phyloP scores from a whole-genome alignment of 2,797 vertebrate genomes.

The Podarcis lilfordi region DNA sequence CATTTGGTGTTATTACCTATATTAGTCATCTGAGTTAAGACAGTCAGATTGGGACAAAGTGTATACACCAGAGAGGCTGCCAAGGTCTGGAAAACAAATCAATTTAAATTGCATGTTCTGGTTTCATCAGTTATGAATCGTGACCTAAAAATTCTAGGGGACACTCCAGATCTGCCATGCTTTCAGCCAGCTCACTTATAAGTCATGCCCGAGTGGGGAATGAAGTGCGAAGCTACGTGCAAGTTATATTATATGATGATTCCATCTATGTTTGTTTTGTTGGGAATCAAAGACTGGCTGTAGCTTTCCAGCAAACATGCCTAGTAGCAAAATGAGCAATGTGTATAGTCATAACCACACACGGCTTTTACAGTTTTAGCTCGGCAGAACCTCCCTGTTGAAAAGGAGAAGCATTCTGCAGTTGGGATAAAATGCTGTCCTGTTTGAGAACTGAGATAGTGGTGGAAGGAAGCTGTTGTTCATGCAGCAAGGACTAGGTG shows the following conservation, averaged over 20 bases:
- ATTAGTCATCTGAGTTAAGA: background rate
- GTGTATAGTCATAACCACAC: background rate
- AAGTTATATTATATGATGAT: background rate
- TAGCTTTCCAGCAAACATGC: background rate
- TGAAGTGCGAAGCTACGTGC: too few relatives aligned
- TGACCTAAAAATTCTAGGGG: background rate
- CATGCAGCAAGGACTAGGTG: background rate
- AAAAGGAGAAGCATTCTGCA: background rate
- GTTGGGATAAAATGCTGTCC: background rate
- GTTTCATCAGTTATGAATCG: background rate
- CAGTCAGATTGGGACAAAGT: conserved; percentile 7
- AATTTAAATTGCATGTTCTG: background rate
- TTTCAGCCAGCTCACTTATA: background rate
- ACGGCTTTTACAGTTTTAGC: background rate
- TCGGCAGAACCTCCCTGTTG: background rate
- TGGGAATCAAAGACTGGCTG: background rate
- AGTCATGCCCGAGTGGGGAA: background rate
- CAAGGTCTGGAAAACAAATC: background rate
- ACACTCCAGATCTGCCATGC: background rate
- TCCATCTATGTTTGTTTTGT: background rate
- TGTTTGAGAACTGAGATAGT: background rate
- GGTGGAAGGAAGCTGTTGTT: background rate
- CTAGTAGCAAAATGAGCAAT: background rate
- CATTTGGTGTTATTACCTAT: too few relatives aligned
- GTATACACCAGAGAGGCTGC: background rate